Evolutionary conservation across 2,113 vertebrate genomes (phyloP).

Genomic region (Melanostigma gelatinosum): DNA sequence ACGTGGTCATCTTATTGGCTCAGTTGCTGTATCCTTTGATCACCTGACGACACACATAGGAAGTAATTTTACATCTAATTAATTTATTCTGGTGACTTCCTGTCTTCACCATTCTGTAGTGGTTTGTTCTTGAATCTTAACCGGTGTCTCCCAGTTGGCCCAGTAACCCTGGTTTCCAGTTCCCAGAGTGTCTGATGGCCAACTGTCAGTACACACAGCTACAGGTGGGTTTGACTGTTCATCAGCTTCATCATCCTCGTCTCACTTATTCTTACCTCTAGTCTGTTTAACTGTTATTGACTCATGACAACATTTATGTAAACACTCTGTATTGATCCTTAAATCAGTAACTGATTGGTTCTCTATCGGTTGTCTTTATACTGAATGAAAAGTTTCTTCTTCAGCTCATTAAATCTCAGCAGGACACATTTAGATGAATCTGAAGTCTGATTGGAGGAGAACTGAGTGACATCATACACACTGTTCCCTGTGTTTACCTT

Average conservation of each 20-base stretch:
- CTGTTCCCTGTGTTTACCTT: too few relatives aligned
- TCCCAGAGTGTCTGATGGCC: slow-evolving; percentile 94
- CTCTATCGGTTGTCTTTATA: background rate
- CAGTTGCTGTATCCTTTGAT: slow-evolving; percentile 93
- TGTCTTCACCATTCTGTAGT: background rate
- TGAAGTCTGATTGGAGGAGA: background rate
- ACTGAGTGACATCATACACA: background rate
- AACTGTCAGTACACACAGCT: slow-evolving; percentile 95
- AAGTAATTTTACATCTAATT: too few relatives aligned
- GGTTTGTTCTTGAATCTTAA: slow-evolving; percentile 77
- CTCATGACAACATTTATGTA: too few relatives aligned
- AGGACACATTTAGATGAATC: background rate
- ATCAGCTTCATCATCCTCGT: background rate
- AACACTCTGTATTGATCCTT: too few relatives aligned
- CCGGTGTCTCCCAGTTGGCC: slow-evolving; percentile 88
- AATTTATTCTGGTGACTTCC: background rate
- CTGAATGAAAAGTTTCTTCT: background rate
- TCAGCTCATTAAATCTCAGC: background rate
- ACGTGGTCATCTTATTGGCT: slow-evolving; percentile 85
- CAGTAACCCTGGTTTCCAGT: slow-evolving; percentile 91
- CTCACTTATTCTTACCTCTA: background rate
- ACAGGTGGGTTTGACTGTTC: slow-evolving; percentile 84
- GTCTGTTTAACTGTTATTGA: too few relatives aligned
- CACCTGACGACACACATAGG: background rate
- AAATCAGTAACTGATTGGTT: background rate